Evolutionary conservation across 2,888 invertebrate genomes (phyloP), one percentile per base, ranked within the genome.

Genomic region (Tachina lurida): DNA sequence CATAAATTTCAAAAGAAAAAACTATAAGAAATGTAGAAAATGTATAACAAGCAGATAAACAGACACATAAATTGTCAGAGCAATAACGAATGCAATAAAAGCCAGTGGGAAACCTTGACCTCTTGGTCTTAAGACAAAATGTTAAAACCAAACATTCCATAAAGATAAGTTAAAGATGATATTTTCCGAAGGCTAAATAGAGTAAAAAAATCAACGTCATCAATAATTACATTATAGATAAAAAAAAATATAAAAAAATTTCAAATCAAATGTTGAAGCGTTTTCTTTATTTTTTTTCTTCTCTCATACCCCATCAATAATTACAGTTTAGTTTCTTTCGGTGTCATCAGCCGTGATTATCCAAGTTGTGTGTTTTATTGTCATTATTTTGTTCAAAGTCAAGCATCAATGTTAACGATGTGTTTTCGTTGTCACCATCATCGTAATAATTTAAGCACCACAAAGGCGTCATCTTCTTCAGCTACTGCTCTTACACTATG

Each of bases 401-500:
- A 77, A 77, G 83, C 77, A 83, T 77, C 77, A 84, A 84, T 84
- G 77, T 84, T 84, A 77, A 73, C 62, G 54, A 58, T 45, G 62
- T 43, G 41, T 54, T 62, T 54, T 62, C 19, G 8, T n/a, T 52
- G 70, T 43, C 60, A 63, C n/a, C 63, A 84, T 56, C 47, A 70
- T 73, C 17, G 78, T 54, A 67, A 68, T 22, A 63, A 70, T 22
- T 15, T 41, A 56, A 62, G 78, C 75, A 70, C 58, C 73, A 74
- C 67, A 84, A 67, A 84, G 73, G 65, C 77, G 79, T 75, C 84
- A 79, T 60, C 41, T 71, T 56, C 70, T 65, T 41, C 17, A 41
- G 45, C 52, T 62, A 13, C 45, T 65, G 39, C 9, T 73, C 68
- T 39, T 45, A 19, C 47, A 67, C 54, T 78, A 70, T 70, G 56